These are phyloP conservation scores for Plebejus argus DNA, from an alignment of 2,888 invertebrate species.

Conservation along the genomic window DNA sequence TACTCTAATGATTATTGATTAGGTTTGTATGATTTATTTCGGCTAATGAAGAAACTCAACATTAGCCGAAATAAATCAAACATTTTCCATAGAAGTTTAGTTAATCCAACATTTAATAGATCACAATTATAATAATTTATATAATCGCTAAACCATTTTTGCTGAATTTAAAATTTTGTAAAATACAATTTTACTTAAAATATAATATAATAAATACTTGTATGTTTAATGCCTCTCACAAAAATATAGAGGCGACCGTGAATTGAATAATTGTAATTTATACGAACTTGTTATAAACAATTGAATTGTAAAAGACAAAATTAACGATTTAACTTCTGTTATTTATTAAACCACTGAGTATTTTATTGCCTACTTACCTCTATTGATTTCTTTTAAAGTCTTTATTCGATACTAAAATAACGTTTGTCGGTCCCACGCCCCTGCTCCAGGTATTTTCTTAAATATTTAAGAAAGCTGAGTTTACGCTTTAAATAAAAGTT, in stretches of 20 bases:
- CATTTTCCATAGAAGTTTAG: too few relatives aligned
- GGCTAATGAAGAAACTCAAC: too few relatives aligned
- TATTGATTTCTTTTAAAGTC: slow-evolving; percentile 5
- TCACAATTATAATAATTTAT: too few relatives aligned
- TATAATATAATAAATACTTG: not conserved
- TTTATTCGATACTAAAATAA: not conserved
- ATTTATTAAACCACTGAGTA: slow-evolving; percentile 16
- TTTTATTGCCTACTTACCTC: slow-evolving; percentile 7
- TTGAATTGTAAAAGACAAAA: slow-evolving; percentile 25
- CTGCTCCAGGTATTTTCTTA: not conserved
- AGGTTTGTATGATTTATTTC: too few relatives aligned
- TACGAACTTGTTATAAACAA: slow-evolving; percentile 10
- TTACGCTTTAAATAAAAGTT: not conserved
- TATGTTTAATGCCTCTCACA: not conserved
- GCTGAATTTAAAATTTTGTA: not conserved
- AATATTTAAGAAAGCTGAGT: not conserved
- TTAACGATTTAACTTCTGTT: slow-evolving; percentile 22
- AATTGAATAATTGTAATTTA: slow-evolving; percentile 9
- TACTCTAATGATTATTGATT: too few relatives aligned
- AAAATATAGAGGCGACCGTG: not conserved
- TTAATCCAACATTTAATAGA: too few relatives aligned
- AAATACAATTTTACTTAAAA: not conserved
- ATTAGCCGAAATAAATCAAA: too few relatives aligned
- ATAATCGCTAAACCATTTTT: not conserved
- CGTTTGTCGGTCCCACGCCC: slow-evolving; percentile 58